These are phyloP conservation scores for Polydrusus pterygomalis DNA, from an alignment of 2,888 invertebrate genomes.

Conservation along the genomic window DNA sequence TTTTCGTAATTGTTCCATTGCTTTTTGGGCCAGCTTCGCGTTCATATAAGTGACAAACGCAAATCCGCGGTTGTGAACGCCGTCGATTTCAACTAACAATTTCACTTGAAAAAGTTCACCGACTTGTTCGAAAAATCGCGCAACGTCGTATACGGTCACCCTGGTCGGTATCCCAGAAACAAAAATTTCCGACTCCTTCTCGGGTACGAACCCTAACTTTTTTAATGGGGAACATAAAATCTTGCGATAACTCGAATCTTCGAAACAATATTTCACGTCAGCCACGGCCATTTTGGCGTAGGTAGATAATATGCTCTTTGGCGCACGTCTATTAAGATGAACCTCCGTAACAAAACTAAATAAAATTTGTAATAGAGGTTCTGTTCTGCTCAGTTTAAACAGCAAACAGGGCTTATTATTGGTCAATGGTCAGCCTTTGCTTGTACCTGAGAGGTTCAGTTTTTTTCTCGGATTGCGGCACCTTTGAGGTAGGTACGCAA, in stretches of 20 bases:
- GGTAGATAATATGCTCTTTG: background rate
- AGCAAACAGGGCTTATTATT: too few relatives aligned
- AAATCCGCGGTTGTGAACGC: slow-evolving; percentile 73
- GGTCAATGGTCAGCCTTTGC: too few relatives aligned
- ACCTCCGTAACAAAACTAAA: too few relatives aligned
- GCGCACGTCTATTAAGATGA: background rate
- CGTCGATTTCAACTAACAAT: slow-evolving; percentile 86
- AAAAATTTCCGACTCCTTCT: slow-evolving; percentile 83
- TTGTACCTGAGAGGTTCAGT: background rate
- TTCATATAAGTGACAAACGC: slow-evolving; percentile 80
- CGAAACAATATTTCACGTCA: background rate
- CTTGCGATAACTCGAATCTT: background rate
- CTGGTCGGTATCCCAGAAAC: slow-evolving; percentile 84
- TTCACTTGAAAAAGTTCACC: slow-evolving; percentile 84
- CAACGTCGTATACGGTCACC: slow-evolving; percentile 83
- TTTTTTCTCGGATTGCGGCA: background rate
- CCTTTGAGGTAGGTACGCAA: background rate
- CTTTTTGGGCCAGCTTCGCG: slow-evolving; percentile 74
- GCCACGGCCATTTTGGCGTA: background rate
- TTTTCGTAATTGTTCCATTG: slow-evolving; percentile 57
- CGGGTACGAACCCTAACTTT: slow-evolving; percentile 74
- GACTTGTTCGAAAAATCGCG: slow-evolving; percentile 78
- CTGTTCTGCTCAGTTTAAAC: too few relatives aligned
- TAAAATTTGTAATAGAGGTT: too few relatives aligned
- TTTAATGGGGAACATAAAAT: slow-evolving; percentile 50